These are phyloP conservation scores for Python bivittatus DNA, from an alignment of 2,113 vertebrate genomes.

Conservation along the genomic window DNA sequence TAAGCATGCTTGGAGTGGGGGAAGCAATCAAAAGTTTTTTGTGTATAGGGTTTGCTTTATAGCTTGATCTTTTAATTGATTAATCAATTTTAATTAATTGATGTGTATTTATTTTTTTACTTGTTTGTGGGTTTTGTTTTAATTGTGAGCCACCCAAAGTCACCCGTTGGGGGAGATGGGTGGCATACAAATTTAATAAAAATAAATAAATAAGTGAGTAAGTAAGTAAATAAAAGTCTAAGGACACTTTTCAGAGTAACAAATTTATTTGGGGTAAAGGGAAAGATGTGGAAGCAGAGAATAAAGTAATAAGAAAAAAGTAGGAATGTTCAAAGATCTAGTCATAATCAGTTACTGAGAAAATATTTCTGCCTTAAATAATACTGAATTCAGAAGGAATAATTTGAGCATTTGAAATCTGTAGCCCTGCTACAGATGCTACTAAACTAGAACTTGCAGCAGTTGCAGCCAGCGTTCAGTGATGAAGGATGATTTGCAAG, in stretches of 20 bases:
- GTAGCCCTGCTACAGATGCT: not conserved
- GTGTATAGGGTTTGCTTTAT: too few species aligned
- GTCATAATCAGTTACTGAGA: not conserved
- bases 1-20: slow-evolving; percentile 29
- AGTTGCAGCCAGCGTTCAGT: not conserved
- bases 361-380: slow-evolving; percentile 26
- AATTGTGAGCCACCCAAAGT: too few species aligned
- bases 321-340: slow-evolving; percentile 28
- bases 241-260: not conserved
- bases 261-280: not conserved
- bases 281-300: slow-evolving; percentile 42
- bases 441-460: not conserved
- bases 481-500: not conserved
- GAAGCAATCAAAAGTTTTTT: not conserved
- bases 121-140: too few species aligned
- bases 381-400: not conserved
- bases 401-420: not conserved
- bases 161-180: too few species aligned
- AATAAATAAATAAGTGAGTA: too few species aligned
- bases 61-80: too few species aligned
- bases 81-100: too few species aligned
- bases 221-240: too few species aligned
- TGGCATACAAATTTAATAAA: too few species aligned
- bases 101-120: too few species aligned
- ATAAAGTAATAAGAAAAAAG: slow-evolving; percentile 59